Evolutionary conservation across 2,888 invertebrate genomes (phyloP).

Genomic region (Zootermopsis nevadensis): DNA sequence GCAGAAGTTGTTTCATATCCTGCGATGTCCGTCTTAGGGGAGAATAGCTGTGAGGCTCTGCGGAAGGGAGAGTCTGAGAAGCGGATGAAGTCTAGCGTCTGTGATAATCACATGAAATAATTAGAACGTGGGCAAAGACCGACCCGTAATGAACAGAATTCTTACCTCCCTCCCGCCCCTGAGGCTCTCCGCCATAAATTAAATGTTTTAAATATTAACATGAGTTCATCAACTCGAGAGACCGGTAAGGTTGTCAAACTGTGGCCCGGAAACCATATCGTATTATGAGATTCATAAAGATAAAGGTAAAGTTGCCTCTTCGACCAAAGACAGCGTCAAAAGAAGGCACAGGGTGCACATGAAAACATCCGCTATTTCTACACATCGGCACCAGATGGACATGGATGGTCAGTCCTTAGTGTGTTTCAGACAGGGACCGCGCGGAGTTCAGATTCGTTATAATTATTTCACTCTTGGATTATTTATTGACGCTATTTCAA

Average conservation of each 20-base stretch:
- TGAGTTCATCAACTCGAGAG: background rate
- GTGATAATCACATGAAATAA: conserved; percentile 13
- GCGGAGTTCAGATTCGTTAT: too few species aligned
- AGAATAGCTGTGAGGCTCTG: background rate
- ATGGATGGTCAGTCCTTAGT: too few species aligned
- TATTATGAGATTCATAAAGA: background rate
- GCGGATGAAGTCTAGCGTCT: background rate
- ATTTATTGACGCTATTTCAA: too few species aligned
- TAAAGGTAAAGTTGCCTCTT: too few species aligned
- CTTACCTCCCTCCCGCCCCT: background rate
- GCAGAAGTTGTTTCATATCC: background rate
- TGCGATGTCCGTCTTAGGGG: background rate
- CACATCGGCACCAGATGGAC: too few species aligned
- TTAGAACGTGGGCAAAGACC: background rate
- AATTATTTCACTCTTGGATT: too few species aligned
- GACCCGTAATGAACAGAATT: background rate
- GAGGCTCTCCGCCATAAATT: background rate
- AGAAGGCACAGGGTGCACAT: too few species aligned
- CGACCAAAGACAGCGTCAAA: too few species aligned
- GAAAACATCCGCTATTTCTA: too few species aligned
- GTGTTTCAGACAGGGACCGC: too few species aligned
- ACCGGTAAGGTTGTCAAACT: background rate
- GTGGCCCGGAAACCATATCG: background rate
- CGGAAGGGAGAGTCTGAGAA: background rate
- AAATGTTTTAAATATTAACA: conserved; percentile 16